Base-by-base conservation (phyloP, 2,113 vertebrate genomes). In the Alosa alosa region DNA sequence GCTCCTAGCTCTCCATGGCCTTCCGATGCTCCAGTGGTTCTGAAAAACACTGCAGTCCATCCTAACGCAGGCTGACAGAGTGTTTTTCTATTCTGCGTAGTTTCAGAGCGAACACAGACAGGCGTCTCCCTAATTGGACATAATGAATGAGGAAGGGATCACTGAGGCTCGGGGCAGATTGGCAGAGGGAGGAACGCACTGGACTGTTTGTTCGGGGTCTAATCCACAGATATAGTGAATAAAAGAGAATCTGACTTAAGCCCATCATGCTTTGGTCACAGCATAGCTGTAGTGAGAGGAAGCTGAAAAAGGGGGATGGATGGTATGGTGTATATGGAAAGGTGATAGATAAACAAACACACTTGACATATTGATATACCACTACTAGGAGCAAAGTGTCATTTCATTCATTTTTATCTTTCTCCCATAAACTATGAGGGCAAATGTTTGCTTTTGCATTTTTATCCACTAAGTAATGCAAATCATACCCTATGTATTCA, bases 41-140 rank as follows among this genome's bases (percentile, higher is more conserved):
- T 78, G 72, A 55, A 82, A 86, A 84, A 87, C 82, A 82, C 9
- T n/a, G 46, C 0, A 84, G n/a, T 4, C 55, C 4, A 44, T 50
- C 31, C 82, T 92, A 92, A 95, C 91, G 89, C 89, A 87, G 86
- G 87, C 86, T 91, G 94, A 94, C 93, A 92, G 78, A 82, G 84
- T 93, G 91, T 93, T 94, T 93, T 93, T 91, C 78, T 88, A 87
- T 86, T 88, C 83, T 85, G 89, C 89, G 86, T 75, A 82, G 84
- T 90, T 88, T 64, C 41, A 84, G 81, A 50, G 84, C 84, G 87
- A 81, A n/a, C 36, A 15, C 46, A 84, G 88, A 92, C 82, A 88
- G 92, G 88, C 86, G 81, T 88, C 75, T 91, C 85, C 86, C 85
- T 94, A 94, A 94, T 93, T 93, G 90, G 86, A 89, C 82, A 81